Percentiles rank a stretch among this genome's conserved stretches.
Conservation (phyloP, 2,113 vertebrate genomes). For the Morone saxatilis region DNA sequence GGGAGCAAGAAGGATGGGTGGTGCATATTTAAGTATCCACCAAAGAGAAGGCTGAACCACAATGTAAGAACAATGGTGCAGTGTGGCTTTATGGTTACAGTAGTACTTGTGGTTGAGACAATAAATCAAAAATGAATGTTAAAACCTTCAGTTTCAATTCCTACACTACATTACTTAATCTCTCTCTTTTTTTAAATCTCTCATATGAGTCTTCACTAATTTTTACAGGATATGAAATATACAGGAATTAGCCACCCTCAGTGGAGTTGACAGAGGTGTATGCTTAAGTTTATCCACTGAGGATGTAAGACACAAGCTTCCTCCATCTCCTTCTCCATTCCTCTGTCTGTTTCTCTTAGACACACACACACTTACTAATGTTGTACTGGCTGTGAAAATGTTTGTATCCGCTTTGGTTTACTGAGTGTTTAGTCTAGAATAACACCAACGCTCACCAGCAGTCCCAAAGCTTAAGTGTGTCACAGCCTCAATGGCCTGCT, state of each 20-base stretch:
- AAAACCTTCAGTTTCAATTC: too few species aligned
- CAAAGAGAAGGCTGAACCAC: too few species aligned
- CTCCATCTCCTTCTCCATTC: background rate
- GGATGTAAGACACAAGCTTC: background rate
- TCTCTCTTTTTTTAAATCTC: background rate
- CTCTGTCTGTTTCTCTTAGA: background rate
- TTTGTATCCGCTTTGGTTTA: slow-evolving; percentile 57
- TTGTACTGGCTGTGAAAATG: slow-evolving; percentile 37
- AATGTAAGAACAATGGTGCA: too few species aligned
- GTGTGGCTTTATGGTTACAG: too few species aligned
- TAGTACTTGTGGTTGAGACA: too few species aligned
- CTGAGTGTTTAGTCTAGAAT: slow-evolving; percentile 69
- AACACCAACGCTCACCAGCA: slow-evolving; percentile 46
- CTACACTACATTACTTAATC: too few species aligned
- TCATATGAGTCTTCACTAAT: background rate
- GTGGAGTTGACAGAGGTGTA: background rate
- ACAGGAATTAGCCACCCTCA: background rate
- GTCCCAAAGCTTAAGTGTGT: slow-evolving; percentile 56
- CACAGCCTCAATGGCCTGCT: slow-evolving; percentile 30
- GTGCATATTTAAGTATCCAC: too few species aligned
- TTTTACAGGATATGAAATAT: background rate
- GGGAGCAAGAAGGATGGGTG: too few species aligned
- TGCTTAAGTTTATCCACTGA: background rate
- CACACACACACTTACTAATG: slow-evolving; percentile 1
- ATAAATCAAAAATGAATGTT: too few species aligned